phyloP scores from a whole-genome alignment of 2,888 invertebrate genomes.

The Chelonus formosanus region DNA sequence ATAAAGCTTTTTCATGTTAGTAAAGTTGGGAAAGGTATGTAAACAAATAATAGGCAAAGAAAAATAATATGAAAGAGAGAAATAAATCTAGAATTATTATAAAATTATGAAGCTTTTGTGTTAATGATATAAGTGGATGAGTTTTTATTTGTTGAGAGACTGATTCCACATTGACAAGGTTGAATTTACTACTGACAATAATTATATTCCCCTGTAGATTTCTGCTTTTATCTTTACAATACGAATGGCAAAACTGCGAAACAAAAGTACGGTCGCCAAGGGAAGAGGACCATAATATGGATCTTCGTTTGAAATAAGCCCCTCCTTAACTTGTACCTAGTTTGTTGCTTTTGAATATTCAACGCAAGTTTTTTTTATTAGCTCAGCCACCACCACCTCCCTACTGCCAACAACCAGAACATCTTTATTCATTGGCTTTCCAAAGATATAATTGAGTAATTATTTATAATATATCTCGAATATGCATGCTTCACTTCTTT shows the following conservation, averaged over 20 bases:
- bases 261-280: slow-evolving; percentile 57
- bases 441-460: slow-evolving; percentile 66
- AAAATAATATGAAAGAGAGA: slow-evolving; percentile 21
- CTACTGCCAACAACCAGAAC: slow-evolving; percentile 54
- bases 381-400: slow-evolving; percentile 50
- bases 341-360: slow-evolving; percentile 66
- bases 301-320: slow-evolving; percentile 66
- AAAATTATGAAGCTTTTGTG: background rate
- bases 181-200: slow-evolving; percentile 4
- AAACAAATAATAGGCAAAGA: slow-evolving; percentile 33
- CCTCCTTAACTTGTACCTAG: slow-evolving; percentile 60
- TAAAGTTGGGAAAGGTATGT: slow-evolving; percentile 16
- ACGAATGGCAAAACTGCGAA: slow-evolving; percentile 51
- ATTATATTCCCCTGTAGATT: slow-evolving; percentile 6
- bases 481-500: slow-evolving; percentile 65
- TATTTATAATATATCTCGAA: slow-evolving; percentile 66
- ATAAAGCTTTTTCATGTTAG: slow-evolving; percentile 47
- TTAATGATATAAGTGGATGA: background rate
- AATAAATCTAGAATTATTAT: background rate
- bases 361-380: slow-evolving; percentile 59
- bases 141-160: background rate
- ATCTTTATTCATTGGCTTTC: slow-evolving; percentile 66
- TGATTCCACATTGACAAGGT: slow-evolving; percentile 16
- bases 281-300: slow-evolving; percentile 61
- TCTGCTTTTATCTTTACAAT: background rate